phyloP scores from a whole-genome alignment of 2,113 vertebrate species.

The Cygnus buccinator region DNA sequence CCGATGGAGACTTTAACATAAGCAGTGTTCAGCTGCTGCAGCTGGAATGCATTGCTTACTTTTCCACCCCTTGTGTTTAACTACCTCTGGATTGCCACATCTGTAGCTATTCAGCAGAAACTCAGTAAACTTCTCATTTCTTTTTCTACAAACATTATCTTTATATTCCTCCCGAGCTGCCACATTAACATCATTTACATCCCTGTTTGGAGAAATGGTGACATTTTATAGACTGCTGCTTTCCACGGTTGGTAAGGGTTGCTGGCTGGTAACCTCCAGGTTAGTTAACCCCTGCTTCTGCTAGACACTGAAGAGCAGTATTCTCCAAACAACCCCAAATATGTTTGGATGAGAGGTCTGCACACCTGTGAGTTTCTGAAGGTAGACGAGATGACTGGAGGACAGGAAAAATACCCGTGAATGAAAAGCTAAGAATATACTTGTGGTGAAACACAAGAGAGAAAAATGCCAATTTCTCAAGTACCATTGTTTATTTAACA shows the following conservation, averaged over 20 bases:
- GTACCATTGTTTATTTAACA: slow-evolving; percentile 23
- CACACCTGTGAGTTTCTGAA: not conserved
- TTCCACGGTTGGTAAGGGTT: not conserved
- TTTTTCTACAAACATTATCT: not conserved
- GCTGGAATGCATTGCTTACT: slow-evolving; percentile 1
- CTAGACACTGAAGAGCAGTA: not conserved
- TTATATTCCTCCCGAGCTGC: not conserved
- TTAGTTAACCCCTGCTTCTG: not conserved
- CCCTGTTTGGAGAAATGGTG: not conserved
- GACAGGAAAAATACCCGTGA: not conserved
- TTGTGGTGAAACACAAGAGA: not conserved
- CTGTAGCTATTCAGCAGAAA: not conserved
- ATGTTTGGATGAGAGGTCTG: not conserved
- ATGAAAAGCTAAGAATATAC: slow-evolving; percentile 13
- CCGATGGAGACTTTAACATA: not conserved
- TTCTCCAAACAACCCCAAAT: not conserved
- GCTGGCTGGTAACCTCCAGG: not conserved
- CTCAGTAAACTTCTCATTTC: not conserved
- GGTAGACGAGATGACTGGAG: not conserved
- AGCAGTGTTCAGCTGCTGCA: not conserved
- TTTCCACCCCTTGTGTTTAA: slow-evolving; percentile 31
- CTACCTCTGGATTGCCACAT: not conserved
- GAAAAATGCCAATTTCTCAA: not conserved
- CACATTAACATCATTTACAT: not conserved
- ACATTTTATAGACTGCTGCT: not conserved